Evolutionary conservation across 2,797 vertebrate species (phyloP), one percentile per base, ranked within the genome.

Genomic region (Salarias fasciatus): DNA sequence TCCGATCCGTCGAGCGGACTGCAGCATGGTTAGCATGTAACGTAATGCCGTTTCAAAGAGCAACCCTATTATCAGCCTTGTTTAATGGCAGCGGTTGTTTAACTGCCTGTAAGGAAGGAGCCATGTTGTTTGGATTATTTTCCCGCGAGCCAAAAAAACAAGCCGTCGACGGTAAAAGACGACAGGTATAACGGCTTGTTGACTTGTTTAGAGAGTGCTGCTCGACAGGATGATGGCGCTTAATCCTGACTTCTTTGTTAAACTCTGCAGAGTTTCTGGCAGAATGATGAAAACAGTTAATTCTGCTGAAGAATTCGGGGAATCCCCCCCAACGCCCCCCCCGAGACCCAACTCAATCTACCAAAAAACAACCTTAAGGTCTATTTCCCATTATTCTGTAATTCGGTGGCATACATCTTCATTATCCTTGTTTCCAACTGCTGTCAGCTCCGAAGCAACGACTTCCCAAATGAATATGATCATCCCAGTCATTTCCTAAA

Each of bases 401-500:
- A 80, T 85, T 75, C 68, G 55, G 64, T 37, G 63, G 70, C 67
- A 81, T 86, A 69, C 33, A 55, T 84, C 80, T 84, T 86, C 86
- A 85, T 87, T 86, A 84, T 81, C 67, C 49, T 49, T 63, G 75
- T 80, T 83, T 85, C 72, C 77, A 79, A 31, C 49, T 58, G 63
- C 48, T 74, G 55, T 82, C 68, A 44, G 69, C 64, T 76, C 52
- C 68, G 57, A 53, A 56, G 67, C 51, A 66, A 81, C 71, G 48
- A 73, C 77, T 85, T 89, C 80, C 84, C 81, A 67, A 75, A 71
- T 77, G 81, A 85, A 87, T 87, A 84, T 62, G 48, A 82, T 84
- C 56, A 88, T 88, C 88, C 75, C 11, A 69, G 78, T 67, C 74
- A 80, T 87, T 89, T 88, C 84, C 82, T 68, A 73, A 84, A 83